A percentile compares a stretch with the other conserved stretches of the same genome.
Evolutionary conservation across 1,140 invertebrate genomes (phyloP).

Genomic region (Zaprionus camerounensis): DNA sequence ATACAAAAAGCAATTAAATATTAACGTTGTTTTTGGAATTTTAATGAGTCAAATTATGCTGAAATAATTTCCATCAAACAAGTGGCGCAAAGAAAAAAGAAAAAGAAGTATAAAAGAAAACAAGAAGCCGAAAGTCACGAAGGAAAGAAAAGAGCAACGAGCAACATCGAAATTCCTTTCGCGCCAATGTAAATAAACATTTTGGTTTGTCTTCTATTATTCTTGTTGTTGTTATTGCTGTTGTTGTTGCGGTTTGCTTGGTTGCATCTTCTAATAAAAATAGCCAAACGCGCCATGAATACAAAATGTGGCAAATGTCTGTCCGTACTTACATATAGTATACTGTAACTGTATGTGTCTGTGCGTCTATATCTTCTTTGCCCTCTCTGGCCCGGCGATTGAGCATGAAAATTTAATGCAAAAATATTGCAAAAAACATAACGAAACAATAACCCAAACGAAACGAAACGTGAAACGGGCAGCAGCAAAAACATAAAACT

Average conservation of each 20-base stretch:
- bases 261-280: constrained; percentile 53
- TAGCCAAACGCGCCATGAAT: constrained; percentile 48
- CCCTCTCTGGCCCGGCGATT: constrained; percentile 13
- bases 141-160: constrained; percentile 6
- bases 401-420: constrained; percentile 45
- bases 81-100: constrained; percentile 7
- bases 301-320: constrained; percentile 43
- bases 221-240: constrained; percentile 17
- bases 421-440: constrained; percentile 31
- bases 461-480: constrained; percentile 3
- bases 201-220: constrained; percentile 24
- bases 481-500: constrained; percentile 32
- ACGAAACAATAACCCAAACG: constrained; percentile 32
- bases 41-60: constrained; percentile 71
- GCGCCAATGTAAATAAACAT: constrained; percentile 59
- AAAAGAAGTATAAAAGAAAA: constrained; percentile 5
- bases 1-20: constrained; percentile 43
- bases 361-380: not conserved
- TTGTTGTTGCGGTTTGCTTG: constrained; percentile 35
- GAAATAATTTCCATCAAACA: constrained; percentile 42
- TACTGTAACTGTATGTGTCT: not conserved
- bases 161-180: constrained; percentile 34
- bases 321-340: not conserved
- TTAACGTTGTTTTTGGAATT: constrained; percentile 61
- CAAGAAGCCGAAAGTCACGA: constrained; percentile 4